Evolutionary conservation across 2,888 invertebrate species (phyloP).

Genomic region (Psylliodes chrysocephalus): DNA sequence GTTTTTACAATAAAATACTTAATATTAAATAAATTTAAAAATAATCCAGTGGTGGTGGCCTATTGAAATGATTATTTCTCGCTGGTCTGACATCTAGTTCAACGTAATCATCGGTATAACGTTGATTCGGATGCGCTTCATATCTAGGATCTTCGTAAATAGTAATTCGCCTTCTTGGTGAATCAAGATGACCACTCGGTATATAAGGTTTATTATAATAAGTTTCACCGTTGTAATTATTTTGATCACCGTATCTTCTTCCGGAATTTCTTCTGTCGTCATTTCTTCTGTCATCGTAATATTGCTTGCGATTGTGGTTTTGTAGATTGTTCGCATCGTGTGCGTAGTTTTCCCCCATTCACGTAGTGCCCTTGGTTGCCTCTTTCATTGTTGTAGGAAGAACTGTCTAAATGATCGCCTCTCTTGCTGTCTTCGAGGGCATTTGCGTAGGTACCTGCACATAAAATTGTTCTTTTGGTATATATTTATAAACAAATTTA

Average conservation of each 20-base stretch:
- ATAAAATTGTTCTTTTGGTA: conserved; percentile 10
- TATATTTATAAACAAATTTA: not conserved
- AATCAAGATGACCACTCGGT: not conserved
- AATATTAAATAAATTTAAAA: no score
- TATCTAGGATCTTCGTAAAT: conserved; percentile 61
- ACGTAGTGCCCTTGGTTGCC: conserved; percentile 56
- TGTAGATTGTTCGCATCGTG: conserved; percentile 54
- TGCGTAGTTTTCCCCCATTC: conserved; percentile 55
- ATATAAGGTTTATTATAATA: conserved; percentile 37
- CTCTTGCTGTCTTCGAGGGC: conserved; percentile 49
- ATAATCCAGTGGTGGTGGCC: conserved; percentile 42
- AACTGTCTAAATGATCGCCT: conserved; percentile 53
- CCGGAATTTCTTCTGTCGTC: conserved; percentile 47
- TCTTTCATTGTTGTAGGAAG: conserved; percentile 53
- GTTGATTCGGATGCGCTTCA: conserved; percentile 31
- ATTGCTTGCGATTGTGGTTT: conserved; percentile 56
- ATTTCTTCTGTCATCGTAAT: conserved; percentile 54
- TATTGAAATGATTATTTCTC: conserved; percentile 33
- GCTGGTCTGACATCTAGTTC: conserved; percentile 52
- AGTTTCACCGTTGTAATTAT: conserved; percentile 48
- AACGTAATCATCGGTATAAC: conserved; percentile 51
- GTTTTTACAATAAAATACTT: no score
- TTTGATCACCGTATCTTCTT: conserved; percentile 47
- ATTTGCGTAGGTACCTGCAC: conserved; percentile 51
- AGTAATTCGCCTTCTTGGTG: conserved; percentile 57